A percentile compares a stretch with the other conserved stretches of the same genome.
phyloP scores from a whole-genome alignment of 2,797 vertebrate genomes.

The Pipistrellus nathusii region DNA sequence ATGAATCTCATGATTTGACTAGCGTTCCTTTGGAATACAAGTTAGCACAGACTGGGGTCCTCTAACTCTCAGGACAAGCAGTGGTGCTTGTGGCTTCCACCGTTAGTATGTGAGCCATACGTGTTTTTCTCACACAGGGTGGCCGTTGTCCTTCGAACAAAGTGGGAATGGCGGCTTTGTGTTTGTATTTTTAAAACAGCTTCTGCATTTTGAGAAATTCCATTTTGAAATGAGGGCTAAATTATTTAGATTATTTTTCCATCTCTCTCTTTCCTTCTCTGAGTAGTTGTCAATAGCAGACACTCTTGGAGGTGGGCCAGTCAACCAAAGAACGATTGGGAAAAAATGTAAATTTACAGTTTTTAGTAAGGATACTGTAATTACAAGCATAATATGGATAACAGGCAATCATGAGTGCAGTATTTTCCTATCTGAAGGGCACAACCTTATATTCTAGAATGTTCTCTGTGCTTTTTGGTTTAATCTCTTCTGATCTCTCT shows the following conservation, averaged over 20 bases:
- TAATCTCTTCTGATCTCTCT: not conserved
- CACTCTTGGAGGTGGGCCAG: not conserved
- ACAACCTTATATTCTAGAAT: not conserved
- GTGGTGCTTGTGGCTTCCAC: not conserved
- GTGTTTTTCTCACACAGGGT: not conserved
- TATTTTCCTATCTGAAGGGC: not conserved
- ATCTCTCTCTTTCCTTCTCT: not conserved
- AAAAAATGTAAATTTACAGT: not conserved
- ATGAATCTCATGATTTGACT: not conserved
- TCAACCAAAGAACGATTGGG: not conserved
- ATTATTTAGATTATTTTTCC: not conserved
- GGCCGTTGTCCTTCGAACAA: not conserved
- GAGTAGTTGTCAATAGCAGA: not conserved
- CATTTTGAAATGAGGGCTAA: not conserved
- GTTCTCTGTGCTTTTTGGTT: not conserved
- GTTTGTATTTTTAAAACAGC: not conserved
- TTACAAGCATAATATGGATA: not conserved
- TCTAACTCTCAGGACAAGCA: not conserved
- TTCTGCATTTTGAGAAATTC: conserved; percentile 12
- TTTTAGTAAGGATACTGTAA: not conserved
- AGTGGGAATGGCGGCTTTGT: not conserved
- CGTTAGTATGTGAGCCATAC: not conserved
- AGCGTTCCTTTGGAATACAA: not conserved
- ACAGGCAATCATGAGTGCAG: not conserved
- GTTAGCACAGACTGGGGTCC: not conserved